These are phyloP conservation scores for Hypotaenidia okinawae DNA, from an alignment of 2,797 vertebrate genomes.

Conservation along the genomic window DNA sequence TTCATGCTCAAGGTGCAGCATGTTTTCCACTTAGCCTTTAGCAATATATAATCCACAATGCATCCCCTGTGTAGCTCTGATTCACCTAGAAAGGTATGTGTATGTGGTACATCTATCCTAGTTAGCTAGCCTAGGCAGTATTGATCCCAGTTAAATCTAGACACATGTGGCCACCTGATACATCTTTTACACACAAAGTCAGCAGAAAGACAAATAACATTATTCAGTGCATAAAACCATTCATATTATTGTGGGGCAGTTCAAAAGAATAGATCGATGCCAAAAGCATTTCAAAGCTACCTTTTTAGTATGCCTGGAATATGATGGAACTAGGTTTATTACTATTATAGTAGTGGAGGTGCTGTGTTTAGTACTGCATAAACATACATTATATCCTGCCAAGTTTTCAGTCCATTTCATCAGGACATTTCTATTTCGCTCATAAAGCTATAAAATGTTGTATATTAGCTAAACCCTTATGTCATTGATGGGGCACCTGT, in stretches of 20 bases:
- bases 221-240: not conserved
- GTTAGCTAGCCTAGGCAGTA: not conserved
- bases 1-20: not conserved
- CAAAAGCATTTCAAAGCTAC: not conserved
- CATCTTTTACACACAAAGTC: not conserved
- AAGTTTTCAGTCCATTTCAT: not conserved
- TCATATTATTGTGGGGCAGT: not conserved
- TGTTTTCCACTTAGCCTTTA: not conserved
- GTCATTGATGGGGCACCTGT: not conserved
- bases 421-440: not conserved
- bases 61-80: not conserved
- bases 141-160: not conserved
- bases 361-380: not conserved
- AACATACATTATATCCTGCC: not conserved
- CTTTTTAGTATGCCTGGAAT: not conserved
- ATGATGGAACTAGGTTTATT: not conserved
- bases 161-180: not conserved
- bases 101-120: not conserved
- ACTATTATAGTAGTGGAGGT: not conserved
- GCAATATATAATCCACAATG: not conserved
- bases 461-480: not conserved
- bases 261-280: not conserved
- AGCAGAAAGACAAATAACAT: not conserved
- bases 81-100: not conserved
- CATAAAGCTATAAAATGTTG: not conserved